These are phyloP conservation scores for Anarsia innoxiella DNA, from an alignment of 2,888 invertebrate species.

Conservation along the genomic window DNA sequence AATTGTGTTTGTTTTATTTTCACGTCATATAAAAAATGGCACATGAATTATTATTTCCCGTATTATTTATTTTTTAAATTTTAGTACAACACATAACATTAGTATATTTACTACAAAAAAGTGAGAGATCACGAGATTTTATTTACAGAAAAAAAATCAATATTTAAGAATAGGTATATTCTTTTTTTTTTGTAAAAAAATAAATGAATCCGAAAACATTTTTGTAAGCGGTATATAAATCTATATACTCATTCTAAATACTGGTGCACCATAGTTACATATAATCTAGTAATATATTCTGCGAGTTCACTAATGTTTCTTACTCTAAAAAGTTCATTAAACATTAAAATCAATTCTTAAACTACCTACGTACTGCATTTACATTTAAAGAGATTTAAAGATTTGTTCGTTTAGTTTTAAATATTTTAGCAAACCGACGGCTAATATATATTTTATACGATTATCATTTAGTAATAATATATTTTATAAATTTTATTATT, in stretches of 20 bases:
- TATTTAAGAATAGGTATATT: slow-evolving; percentile 31
- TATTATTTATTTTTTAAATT: slow-evolving; percentile 47
- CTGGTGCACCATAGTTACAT: slow-evolving; percentile 66
- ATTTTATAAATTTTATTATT: slow-evolving; percentile 26
- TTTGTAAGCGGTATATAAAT: slow-evolving; percentile 34
- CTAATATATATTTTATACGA: slow-evolving; percentile 12
- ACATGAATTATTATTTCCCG: slow-evolving; percentile 52
- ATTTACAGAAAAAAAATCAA: slow-evolving; percentile 57
- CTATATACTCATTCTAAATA: slow-evolving; percentile 51
- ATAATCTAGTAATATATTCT: slow-evolving; percentile 53
- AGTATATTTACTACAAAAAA: slow-evolving; percentile 42
- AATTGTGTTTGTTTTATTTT: slow-evolving; percentile 40
- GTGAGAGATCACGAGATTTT: slow-evolving; percentile 34
- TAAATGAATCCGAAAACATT: slow-evolving; percentile 38
- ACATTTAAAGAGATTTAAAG: slow-evolving; percentile 35
- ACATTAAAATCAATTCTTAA: slow-evolving; percentile 37
- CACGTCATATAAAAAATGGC: slow-evolving; percentile 58
- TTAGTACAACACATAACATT: slow-evolving; percentile 55
- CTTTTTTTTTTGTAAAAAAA: slow-evolving; percentile 36
- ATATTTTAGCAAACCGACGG: slow-evolving; percentile 23
- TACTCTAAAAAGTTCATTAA: slow-evolving; percentile 49
- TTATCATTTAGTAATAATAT: slow-evolving; percentile 17
- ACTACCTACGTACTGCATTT: slow-evolving; percentile 46
- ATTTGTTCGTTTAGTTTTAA: slow-evolving; percentile 21
- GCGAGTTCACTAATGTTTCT: slow-evolving; percentile 37